Evolutionary conservation across 2,888 invertebrate species (phyloP), one percentile per base, ranked within the genome.

Genomic region (Lithophane socia): DNA sequence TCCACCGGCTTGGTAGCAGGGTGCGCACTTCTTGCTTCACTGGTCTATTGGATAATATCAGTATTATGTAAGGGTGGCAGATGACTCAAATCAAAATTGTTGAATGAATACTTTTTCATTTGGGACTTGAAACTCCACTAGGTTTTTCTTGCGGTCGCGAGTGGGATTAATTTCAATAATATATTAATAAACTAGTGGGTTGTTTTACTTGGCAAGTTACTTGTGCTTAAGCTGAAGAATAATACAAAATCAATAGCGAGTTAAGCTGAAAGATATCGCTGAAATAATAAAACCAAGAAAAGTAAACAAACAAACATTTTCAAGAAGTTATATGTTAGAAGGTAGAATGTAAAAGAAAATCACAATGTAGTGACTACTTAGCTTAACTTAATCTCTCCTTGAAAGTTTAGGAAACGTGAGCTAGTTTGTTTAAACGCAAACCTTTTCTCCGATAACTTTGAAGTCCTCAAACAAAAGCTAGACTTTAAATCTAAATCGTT

Each of bases 401-500:
- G 0, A 66, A n/a, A 13, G 3, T 8, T 12, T 2, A 64, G 2
- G 3, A 44, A n/a, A 65, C 80, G 63, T n/a, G 42, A 54, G 16
- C 44, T 7, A 65, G 16, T 65, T 68, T 21, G 3, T 49, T 21
- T 16, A 13, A 58, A n/a, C 16, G 21, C 10, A 7, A 42, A 18
- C 24, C 9, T 24, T 66, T 21, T 64, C 44, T 72, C 24, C 18
- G 5, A 21, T 13, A 70, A 66, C 42, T 75, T 12, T 21, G 1
- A 60, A 67, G 49, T 66, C 29, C 60, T 71, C 63, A 66, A 58
- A 79, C 68, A 65, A 75, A 66, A 63, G 44, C 85, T 75, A 84
- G 72, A 84, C 74, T 84, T 87, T 64, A 87, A 84, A 79, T 84
- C 80, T 75, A 86, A 84, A 84, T 80, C 83, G 60, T 75, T 84